Percentiles rank a stretch among this genome's conserved stretches.
Evolutionary conservation across 2,113 vertebrate species (phyloP).

Genomic region (Platichthys flesus): DNA sequence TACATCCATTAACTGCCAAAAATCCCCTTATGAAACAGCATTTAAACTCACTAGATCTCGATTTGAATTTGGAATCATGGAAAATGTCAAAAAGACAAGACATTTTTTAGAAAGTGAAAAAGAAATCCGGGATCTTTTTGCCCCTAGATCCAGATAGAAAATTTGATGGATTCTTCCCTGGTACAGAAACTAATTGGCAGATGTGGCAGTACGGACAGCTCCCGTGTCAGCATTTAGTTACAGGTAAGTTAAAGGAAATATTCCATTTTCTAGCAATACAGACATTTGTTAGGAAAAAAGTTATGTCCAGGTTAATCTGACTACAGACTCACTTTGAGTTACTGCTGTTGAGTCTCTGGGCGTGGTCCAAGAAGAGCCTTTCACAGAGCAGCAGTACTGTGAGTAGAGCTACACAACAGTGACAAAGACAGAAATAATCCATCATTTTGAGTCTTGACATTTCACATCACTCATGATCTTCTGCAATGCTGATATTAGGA

Average conservation of each 20-base stretch:
- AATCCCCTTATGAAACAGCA: no score
- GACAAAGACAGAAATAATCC: neutral
- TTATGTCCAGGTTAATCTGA: neutral
- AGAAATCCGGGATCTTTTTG: no score
- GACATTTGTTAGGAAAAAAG: neutral
- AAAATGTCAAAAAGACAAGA: no score
- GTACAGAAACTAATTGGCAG: no score
- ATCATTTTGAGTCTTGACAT: neutral
- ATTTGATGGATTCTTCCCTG: no score
- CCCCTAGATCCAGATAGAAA: no score
- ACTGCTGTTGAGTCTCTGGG: conserved; percentile 86
- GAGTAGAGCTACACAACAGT: conserved; percentile 70
- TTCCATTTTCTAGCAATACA: neutral
- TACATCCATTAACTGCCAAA: neutral
- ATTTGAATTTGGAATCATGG: no score
- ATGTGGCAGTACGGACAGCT: no score
- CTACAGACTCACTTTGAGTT: conserved; percentile 90
- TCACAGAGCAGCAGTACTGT: conserved; percentile 92
- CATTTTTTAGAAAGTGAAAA: no score
- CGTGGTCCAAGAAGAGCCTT: conserved; percentile 91
- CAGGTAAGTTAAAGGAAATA: no score
- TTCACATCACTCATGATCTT: neutral
- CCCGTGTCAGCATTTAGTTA: no score
- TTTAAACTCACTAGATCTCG: no score
- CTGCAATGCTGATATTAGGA: neutral